phyloP scores from a whole-genome alignment of 2,797 vertebrate species.

The Sebastiscus albofasciatus region DNA sequence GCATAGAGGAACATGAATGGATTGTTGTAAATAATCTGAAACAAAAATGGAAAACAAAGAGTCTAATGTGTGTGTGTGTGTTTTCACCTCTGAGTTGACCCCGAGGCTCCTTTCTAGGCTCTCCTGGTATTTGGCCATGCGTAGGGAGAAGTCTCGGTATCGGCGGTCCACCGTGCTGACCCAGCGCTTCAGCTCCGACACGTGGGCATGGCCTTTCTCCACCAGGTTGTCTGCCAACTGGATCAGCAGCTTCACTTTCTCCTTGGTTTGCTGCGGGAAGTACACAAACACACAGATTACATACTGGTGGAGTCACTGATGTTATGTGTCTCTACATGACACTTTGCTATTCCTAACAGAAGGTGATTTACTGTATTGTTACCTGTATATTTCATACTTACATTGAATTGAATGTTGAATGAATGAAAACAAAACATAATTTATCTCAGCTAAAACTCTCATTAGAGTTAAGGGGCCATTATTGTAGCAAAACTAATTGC shows the following conservation, averaged over 20 bases:
- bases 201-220: conserved; percentile 95
- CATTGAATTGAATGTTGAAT: not conserved
- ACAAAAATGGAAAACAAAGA: not conserved
- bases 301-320: not conserved
- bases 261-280: conserved; percentile 92
- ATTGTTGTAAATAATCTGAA: not conserved
- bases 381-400: not conserved
- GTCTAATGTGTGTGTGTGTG: not conserved
- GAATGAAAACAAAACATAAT: not conserved
- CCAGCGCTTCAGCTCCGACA: conserved; percentile 96
- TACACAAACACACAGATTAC: not conserved
- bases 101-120: conserved; percentile 92
- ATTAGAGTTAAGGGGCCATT: not conserved
- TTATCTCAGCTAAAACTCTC: not conserved
- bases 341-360: not conserved
- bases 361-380: not conserved
- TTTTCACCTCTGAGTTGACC: conserved; percentile 90
- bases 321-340: not conserved
- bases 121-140: conserved; percentile 93
- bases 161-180: conserved; percentile 94
- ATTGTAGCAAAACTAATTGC: not conserved
- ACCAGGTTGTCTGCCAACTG: conserved; percentile 96
- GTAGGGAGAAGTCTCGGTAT: conserved; percentile 94
- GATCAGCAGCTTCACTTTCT: conserved; percentile 98
- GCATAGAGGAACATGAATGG: not conserved